Percentiles rank a stretch among this genome's conserved stretches.
phyloP scores from a whole-genome alignment of 2,888 invertebrate species.

The Watsonalla cultraria region DNA sequence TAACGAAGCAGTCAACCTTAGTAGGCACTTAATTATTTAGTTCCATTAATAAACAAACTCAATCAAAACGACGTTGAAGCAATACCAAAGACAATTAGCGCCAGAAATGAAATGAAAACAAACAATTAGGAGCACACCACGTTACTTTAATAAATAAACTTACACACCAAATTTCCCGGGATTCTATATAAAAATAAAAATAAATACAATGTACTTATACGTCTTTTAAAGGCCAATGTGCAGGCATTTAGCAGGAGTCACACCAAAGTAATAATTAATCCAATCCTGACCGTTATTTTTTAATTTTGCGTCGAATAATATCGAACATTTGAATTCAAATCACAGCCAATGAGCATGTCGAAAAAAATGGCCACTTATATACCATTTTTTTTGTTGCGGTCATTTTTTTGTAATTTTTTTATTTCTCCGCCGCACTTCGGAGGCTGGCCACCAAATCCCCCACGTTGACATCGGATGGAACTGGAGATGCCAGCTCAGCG shows the following conservation, averaged over 20 bases:
- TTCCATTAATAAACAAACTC: not conserved
- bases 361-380: no score
- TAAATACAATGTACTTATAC: slow-evolving; percentile 9
- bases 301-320: not conserved
- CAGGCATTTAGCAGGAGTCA: slow-evolving; percentile 29
- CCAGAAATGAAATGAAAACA: slow-evolving; percentile 5
- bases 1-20: no score
- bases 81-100: not conserved
- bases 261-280: not conserved
- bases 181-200: slow-evolving; percentile 9
- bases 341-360: not conserved
- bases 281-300: not conserved
- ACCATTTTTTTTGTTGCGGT: not conserved
- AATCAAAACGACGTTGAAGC: not conserved
- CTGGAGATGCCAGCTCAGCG: slow-evolving; percentile 52
- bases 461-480: slow-evolving; percentile 42
- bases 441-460: slow-evolving; percentile 39
- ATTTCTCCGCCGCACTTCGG: slow-evolving; percentile 20
- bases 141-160: slow-evolving; percentile 36
- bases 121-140: slow-evolving; percentile 28
- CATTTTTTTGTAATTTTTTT: slow-evolving; percentile 1
- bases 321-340: not conserved
- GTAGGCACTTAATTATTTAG: no score
- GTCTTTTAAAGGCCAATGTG: slow-evolving; percentile 12
- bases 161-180: slow-evolving; percentile 14